Base-by-base conservation (phyloP, 2,797 vertebrate species). In the Peromyscus nudipes region DNA sequence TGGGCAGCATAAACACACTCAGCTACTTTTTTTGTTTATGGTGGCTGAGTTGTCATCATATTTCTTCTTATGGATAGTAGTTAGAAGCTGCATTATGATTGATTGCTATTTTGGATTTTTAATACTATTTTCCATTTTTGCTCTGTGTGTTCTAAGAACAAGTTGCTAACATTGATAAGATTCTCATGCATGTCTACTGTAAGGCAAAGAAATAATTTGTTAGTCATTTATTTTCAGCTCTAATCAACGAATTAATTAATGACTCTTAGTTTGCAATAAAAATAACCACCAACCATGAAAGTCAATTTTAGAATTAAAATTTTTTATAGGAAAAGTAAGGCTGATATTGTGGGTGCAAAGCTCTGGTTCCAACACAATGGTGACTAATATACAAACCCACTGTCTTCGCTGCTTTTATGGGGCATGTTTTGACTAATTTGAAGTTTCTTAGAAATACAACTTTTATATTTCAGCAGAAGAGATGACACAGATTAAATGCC, bases 381-480 rank as follows among this genome's bases (percentile, higher is more conserved):
- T 75, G 0, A 57, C 55, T 91, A 67, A 23, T 89, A 93, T 17
- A 19, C 4, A 29, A 0, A 10, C 0, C 1, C 5, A 25, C 17
- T 69, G 31, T 23, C 71, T 77, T 79, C 2, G 64, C 43, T 89
- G 4, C 21, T 79, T 87, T 94, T 75, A 73, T 21, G 37, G 57
- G 10, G 4, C 6, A 4, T 7, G 29, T 79, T 97, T 76, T 34
- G 5, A 21, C 65, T 34, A 93, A 55, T 69, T 43, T 73, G n/a
- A 89, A 21, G 27, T 84, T 71, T 93, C n/a, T 60, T 84, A 73
- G 25, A 6, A 81, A 43, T 81, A 0, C 55, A 62, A 71, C 52
- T 87, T 96, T 94, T 14, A 90, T 34, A 88, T 94, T 96, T 95
- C 86, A 40, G 29, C 52, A 93, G 76, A 91, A 93, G 7, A 91